Conservation (phyloP, 2,113 vertebrate species). For the Notiomystis cincta region DNA sequence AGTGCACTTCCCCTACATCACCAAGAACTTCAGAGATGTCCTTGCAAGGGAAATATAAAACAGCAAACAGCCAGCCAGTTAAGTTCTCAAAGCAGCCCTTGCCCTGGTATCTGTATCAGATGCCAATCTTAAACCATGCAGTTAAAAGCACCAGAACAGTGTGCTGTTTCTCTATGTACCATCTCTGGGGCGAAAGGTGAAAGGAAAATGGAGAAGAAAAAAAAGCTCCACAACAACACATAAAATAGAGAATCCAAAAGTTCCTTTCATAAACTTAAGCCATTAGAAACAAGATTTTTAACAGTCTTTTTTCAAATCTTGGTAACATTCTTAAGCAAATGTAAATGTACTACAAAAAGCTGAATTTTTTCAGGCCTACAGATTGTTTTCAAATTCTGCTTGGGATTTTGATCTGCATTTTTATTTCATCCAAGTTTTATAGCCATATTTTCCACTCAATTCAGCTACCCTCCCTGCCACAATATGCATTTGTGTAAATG, state of each 20-base stretch:
- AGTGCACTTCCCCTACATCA: neutral
- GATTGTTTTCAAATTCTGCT: neutral
- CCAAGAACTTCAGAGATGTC: neutral
- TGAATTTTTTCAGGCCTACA: neutral
- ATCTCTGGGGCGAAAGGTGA: neutral
- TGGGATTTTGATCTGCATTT: neutral
- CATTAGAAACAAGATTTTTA: neutral
- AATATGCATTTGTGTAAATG: neutral
- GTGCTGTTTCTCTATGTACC: neutral
- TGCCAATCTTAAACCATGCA: neutral
- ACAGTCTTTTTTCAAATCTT: neutral
- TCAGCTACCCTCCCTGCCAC: neutral
- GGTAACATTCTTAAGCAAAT: neutral
- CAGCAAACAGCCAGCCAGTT: neutral
- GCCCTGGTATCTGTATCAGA: neutral
- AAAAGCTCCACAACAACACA: neutral
- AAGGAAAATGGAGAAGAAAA: accelerated
- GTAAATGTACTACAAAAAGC: neutral
- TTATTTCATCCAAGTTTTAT: neutral
- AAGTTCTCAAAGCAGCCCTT: neutral
- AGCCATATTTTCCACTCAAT: neutral
- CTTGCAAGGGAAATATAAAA: neutral
- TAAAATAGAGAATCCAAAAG: neutral
- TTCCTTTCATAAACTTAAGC: neutral
- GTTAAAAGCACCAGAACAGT: neutral